Conservation (phyloP, 2,888 invertebrate genomes). For the Phragmatobia fuliginosa region DNA sequence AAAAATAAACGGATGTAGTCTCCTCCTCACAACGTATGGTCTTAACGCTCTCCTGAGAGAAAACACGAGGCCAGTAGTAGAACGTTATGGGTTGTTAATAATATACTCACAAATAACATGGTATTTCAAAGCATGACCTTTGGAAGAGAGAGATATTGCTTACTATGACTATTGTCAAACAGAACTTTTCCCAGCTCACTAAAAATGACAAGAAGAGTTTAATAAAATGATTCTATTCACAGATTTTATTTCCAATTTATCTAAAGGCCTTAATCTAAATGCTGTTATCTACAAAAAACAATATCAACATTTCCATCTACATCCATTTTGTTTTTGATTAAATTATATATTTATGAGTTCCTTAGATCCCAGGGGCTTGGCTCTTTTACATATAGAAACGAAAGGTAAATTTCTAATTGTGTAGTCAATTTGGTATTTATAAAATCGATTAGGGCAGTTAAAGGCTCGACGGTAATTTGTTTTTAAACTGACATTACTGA, state of each 20-base stretch:
- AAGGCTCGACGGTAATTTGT: background rate
- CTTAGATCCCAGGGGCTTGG: slow-evolving; percentile 34
- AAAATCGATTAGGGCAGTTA: background rate
- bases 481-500: background rate
- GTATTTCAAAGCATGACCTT: too few relatives aligned
- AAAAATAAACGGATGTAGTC: too few relatives aligned
- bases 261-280: slow-evolving; percentile 9
- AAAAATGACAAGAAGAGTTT: background rate
- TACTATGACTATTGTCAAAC: too few relatives aligned
- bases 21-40: too few relatives aligned
- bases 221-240: background rate
- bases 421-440: slow-evolving; percentile 15
- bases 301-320: slow-evolving; percentile 16
- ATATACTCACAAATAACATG: background rate
- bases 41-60: too few relatives aligned
- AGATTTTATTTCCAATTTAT: background rate
- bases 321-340: slow-evolving; percentile 49
- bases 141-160: too few relatives aligned
- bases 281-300: slow-evolving; percentile 27
- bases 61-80: too few relatives aligned
- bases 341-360: slow-evolving; percentile 53
- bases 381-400: slow-evolving; percentile 40
- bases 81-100: too few relatives aligned
- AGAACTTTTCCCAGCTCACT: background rate
- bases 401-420: slow-evolving; percentile 27